A percentile compares a stretch with the other conserved stretches of the same genome.
These are phyloP conservation scores for Pseudocheirus occidentalis DNA, from an alignment of 2,797 vertebrate genomes.

Conservation along the genomic window DNA sequence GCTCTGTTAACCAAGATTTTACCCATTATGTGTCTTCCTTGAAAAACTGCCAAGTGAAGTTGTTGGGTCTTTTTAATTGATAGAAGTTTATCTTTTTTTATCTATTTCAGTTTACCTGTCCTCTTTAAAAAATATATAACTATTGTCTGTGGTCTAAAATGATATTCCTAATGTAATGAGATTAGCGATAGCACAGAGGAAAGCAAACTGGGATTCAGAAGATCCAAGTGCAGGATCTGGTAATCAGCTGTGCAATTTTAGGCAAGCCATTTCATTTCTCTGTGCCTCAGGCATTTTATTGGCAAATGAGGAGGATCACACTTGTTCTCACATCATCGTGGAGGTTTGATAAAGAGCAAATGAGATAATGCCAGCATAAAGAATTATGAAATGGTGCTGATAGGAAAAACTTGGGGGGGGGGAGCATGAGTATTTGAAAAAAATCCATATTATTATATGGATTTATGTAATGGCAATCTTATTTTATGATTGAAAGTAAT, in stretches of 20 bases:
- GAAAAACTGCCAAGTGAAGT: background rate
- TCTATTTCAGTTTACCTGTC: conserved; percentile 2
- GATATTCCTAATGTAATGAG: background rate
- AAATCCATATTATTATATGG: background rate
- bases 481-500: conserved; percentile 16
- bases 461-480: background rate
- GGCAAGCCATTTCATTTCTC: background rate
- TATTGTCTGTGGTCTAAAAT: background rate
- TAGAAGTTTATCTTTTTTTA: background rate
- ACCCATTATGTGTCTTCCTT: conserved; percentile 5
- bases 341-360: background rate
- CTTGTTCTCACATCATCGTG: background rate
- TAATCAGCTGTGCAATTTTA: background rate
- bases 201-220: background rate
- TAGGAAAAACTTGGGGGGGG: conserved; percentile 1
- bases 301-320: background rate
- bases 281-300: background rate
- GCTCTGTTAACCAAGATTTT: background rate
- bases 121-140: background rate
- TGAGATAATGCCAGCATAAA: background rate
- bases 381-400: conserved; percentile 10
- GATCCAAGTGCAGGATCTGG: background rate
- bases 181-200: background rate
- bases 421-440: background rate
- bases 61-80: background rate